Conservation (phyloP, 2,797 vertebrate species). For the Platyrinchus mystaceus region DNA sequence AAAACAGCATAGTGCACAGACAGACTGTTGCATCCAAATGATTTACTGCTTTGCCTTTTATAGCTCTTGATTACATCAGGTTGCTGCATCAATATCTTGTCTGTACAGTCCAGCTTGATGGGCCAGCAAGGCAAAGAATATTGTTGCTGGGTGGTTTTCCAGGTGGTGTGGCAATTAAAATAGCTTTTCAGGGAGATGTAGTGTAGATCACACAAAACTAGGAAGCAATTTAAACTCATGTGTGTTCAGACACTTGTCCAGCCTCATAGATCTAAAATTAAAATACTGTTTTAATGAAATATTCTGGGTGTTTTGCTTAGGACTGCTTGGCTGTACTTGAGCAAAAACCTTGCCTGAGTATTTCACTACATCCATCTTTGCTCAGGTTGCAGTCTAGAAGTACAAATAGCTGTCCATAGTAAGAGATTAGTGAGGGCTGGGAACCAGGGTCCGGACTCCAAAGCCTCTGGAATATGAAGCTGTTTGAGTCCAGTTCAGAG, state of each 20-base stretch:
- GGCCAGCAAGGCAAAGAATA: neutral
- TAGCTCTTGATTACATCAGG: conserved; percentile 51
- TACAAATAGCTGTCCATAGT: neutral
- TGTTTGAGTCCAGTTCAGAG: neutral
- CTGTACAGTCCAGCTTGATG: conserved; percentile 4
- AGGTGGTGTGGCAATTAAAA: neutral
- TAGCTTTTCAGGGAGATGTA: neutral
- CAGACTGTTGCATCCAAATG: conserved; percentile 27
- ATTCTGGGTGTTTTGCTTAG: neutral
- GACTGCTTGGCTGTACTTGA: neutral
- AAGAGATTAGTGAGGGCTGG: neutral
- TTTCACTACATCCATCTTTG: neutral
- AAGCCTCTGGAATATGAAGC: neutral
- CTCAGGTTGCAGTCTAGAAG: neutral
- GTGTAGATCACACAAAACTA: neutral
- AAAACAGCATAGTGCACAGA: neutral
- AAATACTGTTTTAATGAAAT: neutral
- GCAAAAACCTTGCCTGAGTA: neutral
- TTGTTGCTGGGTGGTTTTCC: neutral
- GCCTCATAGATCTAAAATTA: neutral
- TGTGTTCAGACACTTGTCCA: neutral
- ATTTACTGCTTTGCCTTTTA: conserved; percentile 58
- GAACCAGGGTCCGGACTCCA: neutral
- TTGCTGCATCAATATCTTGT: conserved; percentile 47
- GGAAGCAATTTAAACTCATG: neutral